These are phyloP conservation scores for Nothocercus nigrocapillus DNA, from an alignment of 2,113 vertebrate genomes.

Conservation along the genomic window DNA sequence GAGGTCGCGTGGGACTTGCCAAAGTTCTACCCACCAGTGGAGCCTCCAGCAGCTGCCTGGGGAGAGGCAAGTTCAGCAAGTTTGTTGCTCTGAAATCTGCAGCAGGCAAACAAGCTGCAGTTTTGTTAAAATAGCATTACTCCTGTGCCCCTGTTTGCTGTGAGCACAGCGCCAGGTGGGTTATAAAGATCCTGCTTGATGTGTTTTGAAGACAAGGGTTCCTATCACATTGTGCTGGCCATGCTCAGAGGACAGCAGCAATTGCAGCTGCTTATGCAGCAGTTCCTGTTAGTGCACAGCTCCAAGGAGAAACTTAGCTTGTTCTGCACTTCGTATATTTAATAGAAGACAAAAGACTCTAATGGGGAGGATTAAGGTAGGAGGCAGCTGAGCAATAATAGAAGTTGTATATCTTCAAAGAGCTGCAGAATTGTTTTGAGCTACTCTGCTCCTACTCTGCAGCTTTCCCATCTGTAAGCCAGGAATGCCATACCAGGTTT, in stretches of 20 bases:
- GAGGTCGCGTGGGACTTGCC: constrained; percentile 96
- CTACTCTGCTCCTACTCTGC: not conserved
- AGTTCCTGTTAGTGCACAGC: not conserved
- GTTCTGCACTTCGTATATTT: not conserved
- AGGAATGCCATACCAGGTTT: not conserved
- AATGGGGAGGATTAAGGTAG: not conserved
- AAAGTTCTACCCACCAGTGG: constrained; percentile 94
- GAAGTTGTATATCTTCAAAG: not conserved
- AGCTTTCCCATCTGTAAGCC: not conserved
- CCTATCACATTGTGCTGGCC: not conserved
- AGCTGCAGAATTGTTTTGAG: not conserved
- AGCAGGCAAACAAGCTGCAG: not conserved
- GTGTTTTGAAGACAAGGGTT: not conserved
- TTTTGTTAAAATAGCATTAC: not conserved
- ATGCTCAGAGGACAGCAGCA: not conserved
- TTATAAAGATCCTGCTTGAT: not conserved
- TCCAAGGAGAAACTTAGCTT: not conserved
- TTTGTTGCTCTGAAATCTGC: not conserved
- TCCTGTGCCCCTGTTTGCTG: not conserved
- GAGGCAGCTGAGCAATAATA: not conserved
- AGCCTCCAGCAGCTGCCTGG: constrained; percentile 94
- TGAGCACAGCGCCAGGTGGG: not conserved
- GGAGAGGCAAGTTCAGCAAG: constrained; percentile 85
- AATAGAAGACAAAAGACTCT: not conserved
- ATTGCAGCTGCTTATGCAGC: not conserved